phyloP scores from a whole-genome alignment of 2,888 invertebrate species.

The Ganaspis brasiliensis region DNA sequence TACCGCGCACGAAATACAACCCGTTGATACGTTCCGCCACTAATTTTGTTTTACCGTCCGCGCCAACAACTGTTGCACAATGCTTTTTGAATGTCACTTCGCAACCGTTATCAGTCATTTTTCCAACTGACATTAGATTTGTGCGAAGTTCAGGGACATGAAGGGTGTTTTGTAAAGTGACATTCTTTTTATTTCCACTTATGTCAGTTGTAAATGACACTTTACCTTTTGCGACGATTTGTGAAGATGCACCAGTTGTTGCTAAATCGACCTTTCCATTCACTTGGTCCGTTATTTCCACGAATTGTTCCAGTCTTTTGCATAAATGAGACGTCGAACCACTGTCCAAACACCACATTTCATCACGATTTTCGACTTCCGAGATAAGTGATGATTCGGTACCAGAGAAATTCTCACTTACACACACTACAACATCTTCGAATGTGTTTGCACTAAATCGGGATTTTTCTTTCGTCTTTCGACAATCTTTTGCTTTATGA shows the following conservation, averaged over 20 bases:
- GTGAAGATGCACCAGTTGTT: conserved; percentile 36
- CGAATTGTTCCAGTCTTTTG: conserved; percentile 26
- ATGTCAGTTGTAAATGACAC: background rate
- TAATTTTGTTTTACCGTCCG: conserved; percentile 23
- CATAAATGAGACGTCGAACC: no score
- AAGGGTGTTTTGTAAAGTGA: conserved; percentile 44
- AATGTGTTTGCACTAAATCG: no score
- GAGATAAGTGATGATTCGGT: no score
- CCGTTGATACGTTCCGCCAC: conserved; percentile 11
- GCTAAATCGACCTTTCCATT: conserved; percentile 51
- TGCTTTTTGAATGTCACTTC: conserved; percentile 44
- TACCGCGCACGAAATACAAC: conserved; percentile 14
- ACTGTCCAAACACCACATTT: no score
- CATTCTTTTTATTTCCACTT: background rate
- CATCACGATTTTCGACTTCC: no score
- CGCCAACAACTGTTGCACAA: conserved; percentile 30
- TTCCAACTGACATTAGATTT: background rate
- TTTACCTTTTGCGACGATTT: conserved; percentile 42
- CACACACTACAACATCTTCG: no score
- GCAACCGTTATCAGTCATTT: conserved; percentile 5
- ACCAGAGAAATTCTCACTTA: no score
- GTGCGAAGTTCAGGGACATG: conserved; percentile 28
- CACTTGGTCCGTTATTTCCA: conserved; percentile 6
- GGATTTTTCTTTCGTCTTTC: no score
- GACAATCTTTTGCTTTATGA: no score